Percentiles rank a stretch among this genome's conserved stretches.
Evolutionary conservation across 2,113 vertebrate genomes (phyloP).

Genomic region (Amazona guildingii): DNA sequence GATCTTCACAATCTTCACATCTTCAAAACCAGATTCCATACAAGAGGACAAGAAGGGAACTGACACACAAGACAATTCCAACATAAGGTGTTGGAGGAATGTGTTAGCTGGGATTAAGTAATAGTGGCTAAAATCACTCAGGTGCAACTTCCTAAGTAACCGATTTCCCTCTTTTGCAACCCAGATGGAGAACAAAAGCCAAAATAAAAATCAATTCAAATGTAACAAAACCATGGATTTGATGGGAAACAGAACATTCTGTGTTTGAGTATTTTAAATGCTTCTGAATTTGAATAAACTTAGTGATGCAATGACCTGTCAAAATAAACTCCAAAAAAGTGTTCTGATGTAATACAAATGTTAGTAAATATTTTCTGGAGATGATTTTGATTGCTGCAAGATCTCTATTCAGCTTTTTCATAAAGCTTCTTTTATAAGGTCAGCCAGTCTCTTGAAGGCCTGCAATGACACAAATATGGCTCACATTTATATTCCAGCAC

Average conservation of each 20-base stretch:
- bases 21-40: not conserved
- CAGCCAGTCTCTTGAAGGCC: conserved; percentile 88
- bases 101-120: not conserved
- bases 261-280: not conserved
- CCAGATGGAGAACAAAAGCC: not conserved
- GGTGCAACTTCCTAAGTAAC: not conserved
- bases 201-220: not conserved
- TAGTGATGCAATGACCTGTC: not conserved
- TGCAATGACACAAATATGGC: conserved; percentile 63
- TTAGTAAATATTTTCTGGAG: not conserved
- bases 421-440: conserved; percentile 84
- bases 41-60: not conserved
- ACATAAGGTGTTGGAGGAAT: not conserved
- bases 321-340: not conserved
- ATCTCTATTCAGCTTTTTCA: conserved; percentile 47
- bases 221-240: not conserved
- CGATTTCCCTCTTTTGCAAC: not conserved
- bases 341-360: not conserved
- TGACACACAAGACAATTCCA: not conserved
- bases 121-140: not conserved
- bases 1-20: not conserved
- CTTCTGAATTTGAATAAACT: not conserved
- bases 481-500: not conserved
- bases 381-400: not conserved
- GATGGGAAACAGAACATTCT: not conserved